Conservation (phyloP, 2,113 vertebrate genomes). For the Aptenodytes patagonicus region DNA sequence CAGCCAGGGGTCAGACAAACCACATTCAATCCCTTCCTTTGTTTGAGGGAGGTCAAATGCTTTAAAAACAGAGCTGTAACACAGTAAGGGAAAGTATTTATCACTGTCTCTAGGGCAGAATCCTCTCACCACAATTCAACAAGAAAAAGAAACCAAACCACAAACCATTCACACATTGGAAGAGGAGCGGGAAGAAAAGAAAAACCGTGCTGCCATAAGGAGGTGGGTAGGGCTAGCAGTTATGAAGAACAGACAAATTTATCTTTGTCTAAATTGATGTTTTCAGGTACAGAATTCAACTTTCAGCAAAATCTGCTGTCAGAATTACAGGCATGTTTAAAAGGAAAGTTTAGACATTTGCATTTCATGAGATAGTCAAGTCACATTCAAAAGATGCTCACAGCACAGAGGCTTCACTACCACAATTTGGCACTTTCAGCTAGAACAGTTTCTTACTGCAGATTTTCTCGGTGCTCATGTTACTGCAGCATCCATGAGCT, state of each 20-base stretch:
- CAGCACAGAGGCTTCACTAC: constrained; percentile 60
- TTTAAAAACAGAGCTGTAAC: neutral
- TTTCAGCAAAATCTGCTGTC: constrained; percentile 43
- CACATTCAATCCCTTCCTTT: neutral
- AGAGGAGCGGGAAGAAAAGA: neutral
- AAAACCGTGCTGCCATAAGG: neutral
- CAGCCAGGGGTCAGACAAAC: neutral
- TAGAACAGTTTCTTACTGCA: constrained; percentile 22
- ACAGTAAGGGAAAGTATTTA: neutral
- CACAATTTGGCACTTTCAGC: constrained; percentile 63
- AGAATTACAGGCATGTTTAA: constrained; percentile 56
- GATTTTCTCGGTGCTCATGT: neutral
- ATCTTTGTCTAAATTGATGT: constrained; percentile 36
- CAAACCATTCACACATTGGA: neutral
- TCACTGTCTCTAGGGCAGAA: neutral
- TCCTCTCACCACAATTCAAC: neutral
- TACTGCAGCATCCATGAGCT: neutral
- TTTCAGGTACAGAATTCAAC: constrained; percentile 49
- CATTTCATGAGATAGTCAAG: constrained; percentile 56
- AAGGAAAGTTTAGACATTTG: constrained; percentile 52
- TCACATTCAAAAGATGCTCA: constrained; percentile 60
- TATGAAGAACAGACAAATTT: constrained; percentile 25
- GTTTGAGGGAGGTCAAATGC: neutral
- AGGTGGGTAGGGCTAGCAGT: constrained; percentile 1
- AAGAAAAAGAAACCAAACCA: constrained; percentile 14